A percentile compares a stretch with the other conserved stretches of the same genome.
phyloP scores from a whole-genome alignment of 2,113 vertebrate species.

The Pseudorasbora parva region DNA sequence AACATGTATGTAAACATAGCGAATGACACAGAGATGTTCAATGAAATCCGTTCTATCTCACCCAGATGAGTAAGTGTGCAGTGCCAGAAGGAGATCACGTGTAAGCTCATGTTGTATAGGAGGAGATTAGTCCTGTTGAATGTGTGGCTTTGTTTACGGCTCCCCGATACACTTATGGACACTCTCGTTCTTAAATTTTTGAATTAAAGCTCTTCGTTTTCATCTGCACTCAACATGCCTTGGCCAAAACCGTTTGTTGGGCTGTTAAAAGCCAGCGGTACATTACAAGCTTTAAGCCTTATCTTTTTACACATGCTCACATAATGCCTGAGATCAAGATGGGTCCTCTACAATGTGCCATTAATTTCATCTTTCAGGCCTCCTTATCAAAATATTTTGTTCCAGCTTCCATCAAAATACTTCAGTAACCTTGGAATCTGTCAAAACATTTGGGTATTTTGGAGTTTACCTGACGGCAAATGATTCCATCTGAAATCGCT shows the following conservation, averaged over 20 bases:
- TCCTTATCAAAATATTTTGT: constrained; percentile 74
- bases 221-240: constrained; percentile 26
- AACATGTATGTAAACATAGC: constrained; percentile 17
- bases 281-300: constrained; percentile 50
- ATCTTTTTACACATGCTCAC: constrained; percentile 60
- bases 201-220: constrained; percentile 23
- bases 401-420: constrained; percentile 71
- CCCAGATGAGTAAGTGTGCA: constrained; percentile 35
- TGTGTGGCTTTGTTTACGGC: constrained; percentile 37
- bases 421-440: constrained; percentile 76
- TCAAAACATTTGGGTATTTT: constrained; percentile 73
- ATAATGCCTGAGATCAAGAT: constrained; percentile 55
- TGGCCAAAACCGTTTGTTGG: constrained; percentile 38
- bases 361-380: constrained; percentile 65
- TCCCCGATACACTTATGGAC: constrained; percentile 36
- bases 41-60: constrained; percentile 29
- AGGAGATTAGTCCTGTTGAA: constrained; percentile 52
- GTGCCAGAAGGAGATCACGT: constrained; percentile 23
- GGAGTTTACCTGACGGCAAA: constrained; percentile 67
- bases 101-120: constrained; percentile 35
- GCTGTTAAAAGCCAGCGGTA: constrained; percentile 49
- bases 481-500: constrained; percentile 59
- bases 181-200: constrained; percentile 32
- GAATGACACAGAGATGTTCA: not conserved
- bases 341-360: constrained; percentile 63